These are phyloP conservation scores for Eremobia ochroleuca DNA, from an alignment of 2,888 invertebrate genomes.

Conservation along the genomic window DNA sequence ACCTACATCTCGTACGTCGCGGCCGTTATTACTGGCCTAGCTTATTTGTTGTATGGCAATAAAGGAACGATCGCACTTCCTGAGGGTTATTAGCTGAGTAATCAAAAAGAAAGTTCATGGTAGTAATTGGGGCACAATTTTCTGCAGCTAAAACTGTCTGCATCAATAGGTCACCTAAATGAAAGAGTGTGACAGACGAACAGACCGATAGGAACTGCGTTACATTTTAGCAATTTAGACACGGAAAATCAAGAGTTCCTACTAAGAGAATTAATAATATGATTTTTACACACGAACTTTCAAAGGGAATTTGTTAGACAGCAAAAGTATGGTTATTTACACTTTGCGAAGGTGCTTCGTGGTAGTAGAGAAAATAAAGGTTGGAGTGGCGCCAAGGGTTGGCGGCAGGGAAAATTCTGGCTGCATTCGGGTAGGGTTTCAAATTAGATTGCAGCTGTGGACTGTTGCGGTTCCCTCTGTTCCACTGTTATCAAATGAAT, in stretches of 20 bases:
- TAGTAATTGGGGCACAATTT: constrained; percentile 36
- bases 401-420: constrained; percentile 72
- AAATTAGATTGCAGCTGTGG: constrained; percentile 76
- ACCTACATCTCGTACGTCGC: background rate
- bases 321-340: constrained; percentile 79
- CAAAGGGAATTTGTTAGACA: constrained; percentile 79
- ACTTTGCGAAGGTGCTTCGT: constrained; percentile 76
- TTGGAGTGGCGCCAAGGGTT: constrained; percentile 81
- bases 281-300: constrained; percentile 71
- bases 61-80: constrained; percentile 20
- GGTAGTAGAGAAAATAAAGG: constrained; percentile 78
- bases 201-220: constrained; percentile 19
- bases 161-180: constrained; percentile 37
- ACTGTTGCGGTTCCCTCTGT: constrained; percentile 60
- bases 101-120: constrained; percentile 31
- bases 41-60: constrained; percentile 15
- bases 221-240: constrained; percentile 17
- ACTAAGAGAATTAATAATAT: constrained; percentile 32
- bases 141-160: constrained; percentile 26
- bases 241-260: background rate
- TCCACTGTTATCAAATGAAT: constrained; percentile 63
- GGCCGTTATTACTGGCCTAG: background rate
- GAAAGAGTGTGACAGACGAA: constrained; percentile 34
- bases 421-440: constrained; percentile 77
- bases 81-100: background rate